Base-by-base conservation (phyloP, 2,888 invertebrate species). In the Oligia fasciuncula region DNA sequence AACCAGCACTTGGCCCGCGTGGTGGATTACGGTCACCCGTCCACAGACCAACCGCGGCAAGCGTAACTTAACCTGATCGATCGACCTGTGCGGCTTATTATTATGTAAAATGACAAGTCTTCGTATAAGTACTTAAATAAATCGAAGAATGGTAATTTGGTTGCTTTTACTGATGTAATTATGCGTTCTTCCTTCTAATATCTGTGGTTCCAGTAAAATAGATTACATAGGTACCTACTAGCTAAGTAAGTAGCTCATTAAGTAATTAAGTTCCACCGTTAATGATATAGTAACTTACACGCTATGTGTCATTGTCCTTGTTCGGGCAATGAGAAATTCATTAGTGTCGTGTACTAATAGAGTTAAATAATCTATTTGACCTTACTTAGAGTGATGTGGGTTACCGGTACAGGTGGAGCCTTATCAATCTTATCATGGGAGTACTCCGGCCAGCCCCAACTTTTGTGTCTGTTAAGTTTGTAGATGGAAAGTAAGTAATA, bases 191-290 rank as follows among this genome's bases (percentile, higher is more conserved):
- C 70, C 17, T 71, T 71, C n/a, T n/a, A 8, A 11, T 71, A 40
- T 4, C 65, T n/a, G 40, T 63, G n/a, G n/a, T n/a, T 40, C 17
- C 23, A 62, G 70, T 71, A 40, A 71, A 65, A n/a, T 11, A 40
- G 40, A 17, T 62, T 17, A 71, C 70, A 40, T 5, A 69, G 4
- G 4, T 51, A 68, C n/a, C n/a, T n/a, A n/a, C 66, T 11, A 40
- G 35, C 60, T 71, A 54, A 85, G 43, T 73, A 73, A 14, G 35
- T 19, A 75, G 35, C 74, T 75, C 71, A 66, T 79, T 79, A 84
- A 67, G 69, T 84, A 87, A 83, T 83, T 83, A 83, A 77, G 83
- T 77, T 57, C 69, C 70, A 35, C 23, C 19, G 86, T 65, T 77
- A 83, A 77, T 77, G 66, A 69, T 29, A 23, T 49, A 19, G 69